Conservation (phyloP, 2,888 invertebrate genomes). For the Caenorhabditis plicata region DNA sequence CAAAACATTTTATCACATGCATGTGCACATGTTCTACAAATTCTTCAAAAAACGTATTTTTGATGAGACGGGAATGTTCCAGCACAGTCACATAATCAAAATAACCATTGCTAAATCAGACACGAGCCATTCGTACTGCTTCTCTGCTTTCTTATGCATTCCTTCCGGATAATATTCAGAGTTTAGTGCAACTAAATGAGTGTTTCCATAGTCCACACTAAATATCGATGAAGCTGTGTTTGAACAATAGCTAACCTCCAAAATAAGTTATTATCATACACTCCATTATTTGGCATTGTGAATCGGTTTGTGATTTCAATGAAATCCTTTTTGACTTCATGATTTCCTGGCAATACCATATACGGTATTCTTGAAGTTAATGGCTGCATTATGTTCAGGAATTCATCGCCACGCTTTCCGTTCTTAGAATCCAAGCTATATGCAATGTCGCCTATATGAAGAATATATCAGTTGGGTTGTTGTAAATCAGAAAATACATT, state of each 20-base stretch:
- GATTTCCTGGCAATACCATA: slow-evolving; percentile 75
- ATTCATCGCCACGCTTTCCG: slow-evolving; percentile 73
- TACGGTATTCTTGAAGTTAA: slow-evolving; percentile 76
- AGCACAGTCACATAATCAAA: too few relatives aligned
- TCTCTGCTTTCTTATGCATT: slow-evolving; percentile 77
- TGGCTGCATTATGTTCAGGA: slow-evolving; percentile 34
- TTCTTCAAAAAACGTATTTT: too few relatives aligned
- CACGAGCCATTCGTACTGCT: slow-evolving; percentile 59
- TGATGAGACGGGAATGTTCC: too few relatives aligned
- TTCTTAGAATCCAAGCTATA: slow-evolving; percentile 84
- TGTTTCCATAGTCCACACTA: slow-evolving; percentile 83
- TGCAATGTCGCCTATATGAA: slow-evolving; percentile 78
- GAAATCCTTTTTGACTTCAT: slow-evolving; percentile 77
- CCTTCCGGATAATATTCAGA: slow-evolving; percentile 89
- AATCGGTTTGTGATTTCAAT: slow-evolving; percentile 88
- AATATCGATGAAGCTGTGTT: too few relatives aligned
- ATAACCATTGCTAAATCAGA: slow-evolving; percentile 52
- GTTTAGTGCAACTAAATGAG: slow-evolving; percentile 85
- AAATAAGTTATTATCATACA: slow-evolving; percentile 61
- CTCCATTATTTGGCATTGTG: slow-evolving; percentile 78
- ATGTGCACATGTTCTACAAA: too few relatives aligned
- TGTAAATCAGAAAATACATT: too few relatives aligned
- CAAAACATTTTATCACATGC: too few relatives aligned
- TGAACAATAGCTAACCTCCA: slow-evolving; percentile 26
- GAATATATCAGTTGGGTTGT: too few relatives aligned